phyloP scores from a whole-genome alignment of 2,888 invertebrate species.

The Invenusta paracnida region DNA sequence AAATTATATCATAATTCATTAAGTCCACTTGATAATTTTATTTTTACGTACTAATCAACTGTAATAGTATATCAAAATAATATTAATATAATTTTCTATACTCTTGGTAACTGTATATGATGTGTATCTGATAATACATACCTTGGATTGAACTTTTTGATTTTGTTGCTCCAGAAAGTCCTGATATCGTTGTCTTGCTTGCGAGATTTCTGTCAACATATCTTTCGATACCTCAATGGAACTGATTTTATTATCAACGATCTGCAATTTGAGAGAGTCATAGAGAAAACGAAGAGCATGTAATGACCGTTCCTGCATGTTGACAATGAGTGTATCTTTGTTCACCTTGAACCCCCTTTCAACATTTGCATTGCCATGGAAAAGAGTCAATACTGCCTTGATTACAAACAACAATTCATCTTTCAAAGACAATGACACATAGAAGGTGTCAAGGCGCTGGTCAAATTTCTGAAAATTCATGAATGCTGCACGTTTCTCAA shows the following conservation, averaged over 20 bases:
- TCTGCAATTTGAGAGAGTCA: slow-evolving; percentile 20
- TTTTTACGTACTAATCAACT: too few relatives aligned
- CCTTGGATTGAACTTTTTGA: slow-evolving; percentile 2
- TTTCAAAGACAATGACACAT: slow-evolving; percentile 23
- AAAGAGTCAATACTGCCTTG: background rate
- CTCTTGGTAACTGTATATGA: too few relatives aligned
- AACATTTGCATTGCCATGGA: slow-evolving; percentile 19
- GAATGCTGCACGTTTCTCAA: background rate
- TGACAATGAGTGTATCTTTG: slow-evolving; percentile 27
- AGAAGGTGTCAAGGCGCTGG: slow-evolving; percentile 5
- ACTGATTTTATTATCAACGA: slow-evolving; percentile 26
- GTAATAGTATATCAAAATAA: too few relatives aligned
- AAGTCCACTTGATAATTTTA: background rate
- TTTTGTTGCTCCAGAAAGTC: slow-evolving; percentile 13
- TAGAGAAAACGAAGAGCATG: slow-evolving; percentile 11
- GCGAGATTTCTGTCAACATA: background rate
- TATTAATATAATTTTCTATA: too few relatives aligned
- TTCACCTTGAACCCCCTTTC: slow-evolving; percentile 5
- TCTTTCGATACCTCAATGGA: slow-evolving; percentile 14
- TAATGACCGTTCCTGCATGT: slow-evolving; percentile 14
- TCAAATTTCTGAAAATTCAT: slow-evolving; percentile 6
- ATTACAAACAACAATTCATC: slow-evolving; percentile 13
- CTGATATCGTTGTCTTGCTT: background rate
- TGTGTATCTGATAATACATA: background rate
- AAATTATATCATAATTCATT: background rate